Conservation (phyloP, 2,113 vertebrate species). For the Muscicapa adusta region DNA sequence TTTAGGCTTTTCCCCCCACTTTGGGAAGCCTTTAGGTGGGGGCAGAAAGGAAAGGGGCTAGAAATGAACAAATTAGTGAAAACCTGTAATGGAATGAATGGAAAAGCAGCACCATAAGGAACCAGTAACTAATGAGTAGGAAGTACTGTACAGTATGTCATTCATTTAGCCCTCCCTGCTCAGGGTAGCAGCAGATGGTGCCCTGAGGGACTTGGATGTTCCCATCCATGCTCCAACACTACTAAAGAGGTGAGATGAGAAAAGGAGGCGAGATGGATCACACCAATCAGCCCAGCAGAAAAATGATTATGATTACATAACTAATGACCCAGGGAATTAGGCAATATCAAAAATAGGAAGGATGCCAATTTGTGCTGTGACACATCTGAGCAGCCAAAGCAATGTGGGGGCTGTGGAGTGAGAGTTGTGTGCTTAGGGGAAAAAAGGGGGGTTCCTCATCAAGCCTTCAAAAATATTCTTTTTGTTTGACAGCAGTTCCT, state of each 20-base stretch:
- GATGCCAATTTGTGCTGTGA: slow-evolving; percentile 29
- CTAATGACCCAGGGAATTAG: slow-evolving; percentile 75
- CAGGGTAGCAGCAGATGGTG: slow-evolving; percentile 71
- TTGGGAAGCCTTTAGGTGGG: background rate
- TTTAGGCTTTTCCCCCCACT: background rate
- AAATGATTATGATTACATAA: slow-evolving; percentile 72
- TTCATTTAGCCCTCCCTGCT: slow-evolving; percentile 48
- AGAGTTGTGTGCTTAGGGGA: background rate
- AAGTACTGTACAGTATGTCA: slow-evolving; percentile 48
- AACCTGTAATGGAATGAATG: slow-evolving; percentile 3
- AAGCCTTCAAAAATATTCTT: background rate
- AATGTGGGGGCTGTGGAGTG: background rate
- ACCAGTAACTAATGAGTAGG: slow-evolving; percentile 52
- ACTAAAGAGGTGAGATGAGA: slow-evolving; percentile 61
- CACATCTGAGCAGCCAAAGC: slow-evolving; percentile 31
- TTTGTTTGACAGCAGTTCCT: background rate
- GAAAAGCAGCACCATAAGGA: background rate
- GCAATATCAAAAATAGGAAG: slow-evolving; percentile 60
- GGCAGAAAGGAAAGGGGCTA: background rate
- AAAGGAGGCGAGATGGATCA: slow-evolving; percentile 50
- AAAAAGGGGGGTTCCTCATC: background rate
- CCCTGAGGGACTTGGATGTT: slow-evolving; percentile 61
- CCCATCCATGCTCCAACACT: slow-evolving; percentile 38
- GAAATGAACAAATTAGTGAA: background rate
- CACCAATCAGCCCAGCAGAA: slow-evolving; percentile 66